These are phyloP conservation scores for Dermochelys coriacea DNA, from an alignment of 2,797 vertebrate genomes.

Conservation along the genomic window DNA sequence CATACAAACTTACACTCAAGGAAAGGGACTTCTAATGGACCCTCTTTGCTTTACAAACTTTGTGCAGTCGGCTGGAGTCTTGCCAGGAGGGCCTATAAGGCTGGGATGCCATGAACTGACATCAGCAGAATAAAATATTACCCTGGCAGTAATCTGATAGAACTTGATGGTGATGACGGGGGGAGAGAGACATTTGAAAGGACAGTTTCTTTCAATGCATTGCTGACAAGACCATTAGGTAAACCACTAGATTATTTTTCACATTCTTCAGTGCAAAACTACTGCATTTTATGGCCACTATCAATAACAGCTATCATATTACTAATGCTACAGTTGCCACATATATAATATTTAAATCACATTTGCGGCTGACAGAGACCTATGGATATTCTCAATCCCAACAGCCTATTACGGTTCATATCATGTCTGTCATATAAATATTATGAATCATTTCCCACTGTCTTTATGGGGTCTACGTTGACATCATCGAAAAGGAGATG, in stretches of 20 bases:
- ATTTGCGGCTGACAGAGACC: slow-evolving; percentile 76
- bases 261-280: slow-evolving; percentile 64
- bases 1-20: background rate
- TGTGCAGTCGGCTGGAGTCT: background rate
- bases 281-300: slow-evolving; percentile 66
- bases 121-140: slow-evolving; percentile 25
- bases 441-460: slow-evolving; percentile 79
- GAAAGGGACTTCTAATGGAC: background rate
- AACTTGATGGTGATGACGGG: slow-evolving; percentile 13
- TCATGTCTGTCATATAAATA: slow-evolving; percentile 82
- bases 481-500: slow-evolving; percentile 47
- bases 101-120: slow-evolving; percentile 1
- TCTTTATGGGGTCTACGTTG: slow-evolving; percentile 77
- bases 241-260: slow-evolving; percentile 47
- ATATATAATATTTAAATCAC: slow-evolving; percentile 80
- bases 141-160: slow-evolving; percentile 22
- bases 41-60: background rate
- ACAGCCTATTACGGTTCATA: slow-evolving; percentile 79
- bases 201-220: background rate
- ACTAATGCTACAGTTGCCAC: slow-evolving; percentile 65
- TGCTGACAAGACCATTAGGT: slow-evolving; percentile 53
- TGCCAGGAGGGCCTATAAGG: background rate
- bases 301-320: slow-evolving; percentile 73
- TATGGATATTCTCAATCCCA: slow-evolving; percentile 78
- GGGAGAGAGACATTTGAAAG: background rate